Evolutionary conservation across 2,797 vertebrate species (phyloP), one percentile per base, ranked within the genome.

Genomic region (Botia kubotai): DNA sequence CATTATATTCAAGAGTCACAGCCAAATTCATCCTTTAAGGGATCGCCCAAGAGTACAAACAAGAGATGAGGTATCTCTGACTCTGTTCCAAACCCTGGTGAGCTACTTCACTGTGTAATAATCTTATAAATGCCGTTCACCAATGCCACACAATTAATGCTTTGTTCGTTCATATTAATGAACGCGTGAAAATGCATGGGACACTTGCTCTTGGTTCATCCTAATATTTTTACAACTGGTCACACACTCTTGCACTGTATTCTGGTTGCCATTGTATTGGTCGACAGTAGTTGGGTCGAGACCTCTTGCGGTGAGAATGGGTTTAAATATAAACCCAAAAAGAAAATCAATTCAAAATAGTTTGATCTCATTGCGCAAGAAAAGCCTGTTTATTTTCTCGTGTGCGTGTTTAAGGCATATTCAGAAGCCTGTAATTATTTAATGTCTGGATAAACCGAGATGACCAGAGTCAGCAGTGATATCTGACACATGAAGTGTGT

Each of bases 401-500:
- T 12, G 19, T 57, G 55, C 6, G 60, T 66, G 14, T 65, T 26
- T 62, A 8, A 60, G 57, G 7, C 21, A 62, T 2, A 46, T 17
- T 63, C 14, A 33, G 14, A 7, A 16, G 26, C 16, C 16, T 13
- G 39, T 46, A 46, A 52, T 4, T 62, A 29, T 21, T 21, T 53
- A 33, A 21, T 55, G 4, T 6, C 48, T 16, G 62, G n/a, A 53
- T 53, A 48, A 52, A 6, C 29, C 5, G 14, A 36, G 16, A 57
- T 39, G 36, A 43, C 48, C 23, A 36, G 12, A 12, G n/a, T 36
- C 26, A 17, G 58, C 57, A 17, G 14, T 0, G 6, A 39, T 63
- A 72, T 66, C 48, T 80, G 66, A n/a, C n/a, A n/a, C n/a, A n/a
- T 80, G 48, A 80, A 66, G 77, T 70, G 69, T 46, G 69, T 63